These are phyloP conservation scores for Drosophila azteca DNA, from an alignment of 1,140 invertebrate species.

Conservation along the genomic window DNA sequence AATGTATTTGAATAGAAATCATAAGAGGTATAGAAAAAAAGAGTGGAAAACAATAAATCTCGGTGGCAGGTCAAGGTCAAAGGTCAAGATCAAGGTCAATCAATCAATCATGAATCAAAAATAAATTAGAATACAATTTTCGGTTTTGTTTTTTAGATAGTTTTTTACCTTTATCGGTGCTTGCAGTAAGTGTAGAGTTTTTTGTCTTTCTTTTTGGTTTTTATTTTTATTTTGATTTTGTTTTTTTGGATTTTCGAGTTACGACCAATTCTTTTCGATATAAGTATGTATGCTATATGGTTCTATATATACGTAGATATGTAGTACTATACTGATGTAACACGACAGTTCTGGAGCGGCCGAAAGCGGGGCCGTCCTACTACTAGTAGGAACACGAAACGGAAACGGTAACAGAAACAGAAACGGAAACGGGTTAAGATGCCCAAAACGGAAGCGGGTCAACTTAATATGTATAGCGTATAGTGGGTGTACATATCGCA, in stretches of 20 bases:
- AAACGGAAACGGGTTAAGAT: slow-evolving; percentile 21
- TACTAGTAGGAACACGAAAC: slow-evolving; percentile 5
- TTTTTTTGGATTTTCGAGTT: slow-evolving; percentile 30
- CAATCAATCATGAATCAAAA: slow-evolving; percentile 42
- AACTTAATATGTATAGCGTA: slow-evolving; percentile 6
- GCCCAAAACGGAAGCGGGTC: slow-evolving; percentile 31
- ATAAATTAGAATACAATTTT: slow-evolving; percentile 25
- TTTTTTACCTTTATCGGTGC: slow-evolving; percentile 83
- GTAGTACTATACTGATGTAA: slow-evolving; percentile 40
- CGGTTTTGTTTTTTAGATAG: slow-evolving; percentile 35
- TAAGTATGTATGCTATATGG: slow-evolving; percentile 65
- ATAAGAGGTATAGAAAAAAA: slow-evolving; percentile 14
- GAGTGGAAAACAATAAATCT: slow-evolving; percentile 3
- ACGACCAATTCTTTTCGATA: slow-evolving; percentile 61
- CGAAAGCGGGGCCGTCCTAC: no score
- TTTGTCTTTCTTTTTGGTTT: slow-evolving; percentile 53
- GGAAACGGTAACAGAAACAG: slow-evolving; percentile 19
- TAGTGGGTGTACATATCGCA: slow-evolving; percentile 1
- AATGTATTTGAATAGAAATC: slow-evolving; percentile 20
- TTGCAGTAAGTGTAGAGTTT: slow-evolving; percentile 83
- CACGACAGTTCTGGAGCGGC: slow-evolving; percentile 50
- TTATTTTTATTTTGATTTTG: slow-evolving; percentile 19
- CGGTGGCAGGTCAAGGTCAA: slow-evolving; percentile 10
- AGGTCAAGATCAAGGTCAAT: slow-evolving; percentile 20
- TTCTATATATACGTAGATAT: slow-evolving; percentile 47